Base-by-base conservation (phyloP, 92 coral and sea anemone genomes). In the Actinostola sp. region DNA sequence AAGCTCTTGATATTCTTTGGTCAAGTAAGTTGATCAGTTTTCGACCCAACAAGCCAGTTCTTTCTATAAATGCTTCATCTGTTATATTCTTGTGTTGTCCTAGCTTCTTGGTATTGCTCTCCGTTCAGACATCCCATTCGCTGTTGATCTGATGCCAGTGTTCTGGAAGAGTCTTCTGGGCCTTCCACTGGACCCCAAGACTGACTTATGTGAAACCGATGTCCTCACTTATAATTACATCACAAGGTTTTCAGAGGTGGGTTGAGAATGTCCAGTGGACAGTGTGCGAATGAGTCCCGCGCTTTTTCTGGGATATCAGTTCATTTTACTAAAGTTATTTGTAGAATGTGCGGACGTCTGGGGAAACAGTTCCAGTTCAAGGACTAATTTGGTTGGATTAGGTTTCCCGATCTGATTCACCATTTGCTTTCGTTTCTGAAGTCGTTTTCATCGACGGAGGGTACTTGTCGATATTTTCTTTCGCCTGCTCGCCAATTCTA, bases 91-190 rank as follows among this genome's bases (percentile, higher is more conserved):
- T 27, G 14, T 68, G 12, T 71, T 8, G 28, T 55, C 57, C 12
- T 75, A 94, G 98, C 83, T 94, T 26, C 72, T 94, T 31, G 98
- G 98, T 16, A 94, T 94, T 56, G 97, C 97, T 8, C 82, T 94
- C 54, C 86, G 98, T 23, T 88, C 98, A 13, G 98, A 94, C 64
- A 88, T 94, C 48, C 98, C 98, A 21, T 82, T 94, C 33, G 98
- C 98, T 59, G 77, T 94, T 79, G 98, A 94, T 64, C 68, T 94
- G 77, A 54, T 94, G 82, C 94, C 98, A 2, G 87, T 75, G 57
- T 94, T 94, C 84, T 94, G 98, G 98, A 94, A 91, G 81, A 88
- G 97, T 81, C 70, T 94, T 44, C 87, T 94, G 63, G 96, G 79
- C 66, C 80, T 88, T 25, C 93, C 93, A 12, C 80, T 94, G 25